These are phyloP conservation scores for Chymomyza costata DNA, from an alignment of 1,140 invertebrate genomes.

Conservation along the genomic window DNA sequence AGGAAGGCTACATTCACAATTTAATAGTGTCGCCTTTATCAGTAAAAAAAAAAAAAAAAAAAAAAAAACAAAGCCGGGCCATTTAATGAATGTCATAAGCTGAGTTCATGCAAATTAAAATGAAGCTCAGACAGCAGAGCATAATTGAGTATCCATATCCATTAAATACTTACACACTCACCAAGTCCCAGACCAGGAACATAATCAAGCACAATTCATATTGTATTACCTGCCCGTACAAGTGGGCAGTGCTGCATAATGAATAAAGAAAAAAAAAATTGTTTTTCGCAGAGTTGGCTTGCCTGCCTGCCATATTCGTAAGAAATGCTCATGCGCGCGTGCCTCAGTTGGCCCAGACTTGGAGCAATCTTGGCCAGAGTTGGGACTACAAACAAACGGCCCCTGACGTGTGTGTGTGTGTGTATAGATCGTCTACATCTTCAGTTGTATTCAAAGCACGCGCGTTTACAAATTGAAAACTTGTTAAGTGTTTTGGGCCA, in stretches of 20 bases:
- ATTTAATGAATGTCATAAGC: slow-evolving; percentile 21
- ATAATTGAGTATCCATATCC: slow-evolving; percentile 34
- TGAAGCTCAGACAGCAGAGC: slow-evolving; percentile 11
- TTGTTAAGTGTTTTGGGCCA: slow-evolving; percentile 53
- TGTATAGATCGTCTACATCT: slow-evolving; percentile 17
- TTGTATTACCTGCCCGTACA: slow-evolving; percentile 16
- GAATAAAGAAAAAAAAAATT: too few relatives aligned
- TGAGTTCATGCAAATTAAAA: slow-evolving; percentile 37
- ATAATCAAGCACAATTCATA: slow-evolving; percentile 8
- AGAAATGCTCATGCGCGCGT: slow-evolving; percentile 46
- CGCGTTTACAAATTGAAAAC: slow-evolving; percentile 72
- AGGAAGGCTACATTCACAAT: slow-evolving; percentile 26
- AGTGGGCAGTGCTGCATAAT: slow-evolving; percentile 28
- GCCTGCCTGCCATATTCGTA: slow-evolving; percentile 45
- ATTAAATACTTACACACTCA: slow-evolving; percentile 24
- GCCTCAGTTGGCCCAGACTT: slow-evolving; percentile 45
- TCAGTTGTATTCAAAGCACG: slow-evolving; percentile 64
- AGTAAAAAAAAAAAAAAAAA: too few relatives aligned
- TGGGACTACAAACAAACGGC: too few relatives aligned
- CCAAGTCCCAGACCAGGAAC: slow-evolving; percentile 15
- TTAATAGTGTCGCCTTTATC: slow-evolving; percentile 16
- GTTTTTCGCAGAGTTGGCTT: too few relatives aligned
- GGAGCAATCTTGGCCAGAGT: slow-evolving; percentile 8
- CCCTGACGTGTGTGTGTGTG: too few relatives aligned
- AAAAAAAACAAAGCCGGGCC: slow-evolving; percentile 14